Evolutionary conservation across 2,888 invertebrate species (phyloP), one percentile per base, ranked within the genome.

Genomic region (Malachius bipustulatus): DNA sequence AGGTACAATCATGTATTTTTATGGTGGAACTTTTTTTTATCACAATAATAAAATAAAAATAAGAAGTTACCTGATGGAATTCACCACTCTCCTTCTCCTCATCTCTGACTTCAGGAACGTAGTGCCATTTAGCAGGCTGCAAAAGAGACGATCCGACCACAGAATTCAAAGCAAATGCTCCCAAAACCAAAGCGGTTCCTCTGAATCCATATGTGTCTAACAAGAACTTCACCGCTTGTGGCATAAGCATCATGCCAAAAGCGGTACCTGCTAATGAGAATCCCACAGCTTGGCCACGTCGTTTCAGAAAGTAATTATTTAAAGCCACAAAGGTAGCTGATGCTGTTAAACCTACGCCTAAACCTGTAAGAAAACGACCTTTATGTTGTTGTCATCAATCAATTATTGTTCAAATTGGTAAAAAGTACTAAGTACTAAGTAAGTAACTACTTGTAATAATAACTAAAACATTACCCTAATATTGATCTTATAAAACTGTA

Each of bases 221-320:
- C 9, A 82, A 60, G 3, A 77, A 46, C 31, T 74, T 69, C 40
- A 82, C 77, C 39, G 79, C 67, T 55, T 83, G 83, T 1, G 83
- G 83, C 75, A 83, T 78, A 39, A 82, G 67, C 70, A 83, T 75
- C 66, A 82, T 73, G 3, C 82, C 83, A 47, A 83, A 68, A 3
- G 82, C 81, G 0, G 82, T 82, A 1, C 83, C 83, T 1, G 82
- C 82, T 72, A 83, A 77, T 0, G 82, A 82, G 14, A 82, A 64
- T 0, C 83, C 83, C 4, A 83, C 80, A 1, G 83, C 83, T 56
- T 82, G 82, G 1, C 83, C 82, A 13, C 83, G 72, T 55, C 77
- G 77, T 56, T 77, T 75, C 10, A 75, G 70, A 55, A 83, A 83
- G 55, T 78, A 83, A 51, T 81, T 77, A 59, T 82, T 83, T 2